Conservation (phyloP, 2,113 vertebrate genomes). For the Nycticryphes semicollaris region DNA sequence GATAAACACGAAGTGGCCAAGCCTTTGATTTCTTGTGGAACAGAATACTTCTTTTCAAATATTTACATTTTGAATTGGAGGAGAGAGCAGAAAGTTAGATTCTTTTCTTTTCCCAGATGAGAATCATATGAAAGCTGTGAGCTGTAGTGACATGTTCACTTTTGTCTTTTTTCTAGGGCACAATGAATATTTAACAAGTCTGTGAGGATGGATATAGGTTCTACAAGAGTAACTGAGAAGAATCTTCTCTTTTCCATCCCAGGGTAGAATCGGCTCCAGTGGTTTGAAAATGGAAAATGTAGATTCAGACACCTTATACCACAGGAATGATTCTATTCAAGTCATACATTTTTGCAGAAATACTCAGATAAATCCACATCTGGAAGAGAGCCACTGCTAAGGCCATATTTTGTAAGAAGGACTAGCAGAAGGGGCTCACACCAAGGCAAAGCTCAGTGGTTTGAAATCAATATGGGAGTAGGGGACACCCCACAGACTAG, state of each 20-base stretch:
- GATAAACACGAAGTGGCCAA: background rate
- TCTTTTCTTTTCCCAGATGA: background rate
- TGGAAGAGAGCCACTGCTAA: background rate
- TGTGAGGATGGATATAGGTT: background rate
- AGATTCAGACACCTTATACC: background rate
- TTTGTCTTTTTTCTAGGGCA: background rate
- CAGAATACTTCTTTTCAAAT: background rate
- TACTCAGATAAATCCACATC: background rate
- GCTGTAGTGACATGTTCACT: background rate
- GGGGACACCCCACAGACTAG: background rate
- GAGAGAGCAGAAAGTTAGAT: background rate
- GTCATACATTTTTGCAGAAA: background rate
- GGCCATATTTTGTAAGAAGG: background rate
- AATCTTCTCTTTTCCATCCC: background rate
- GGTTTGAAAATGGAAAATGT: background rate
- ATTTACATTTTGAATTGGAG: background rate
- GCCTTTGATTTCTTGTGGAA: background rate
- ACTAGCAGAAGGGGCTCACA: background rate
- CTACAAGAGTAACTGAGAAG: background rate
- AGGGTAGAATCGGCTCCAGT: background rate
- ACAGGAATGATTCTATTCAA: background rate
- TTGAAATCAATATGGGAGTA: background rate
- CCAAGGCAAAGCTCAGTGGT: background rate
- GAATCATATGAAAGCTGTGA: background rate
- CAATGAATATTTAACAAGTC: background rate